Evolutionary conservation across 2,113 vertebrate genomes (phyloP).

Genomic region (Microcebus griseorufus): DNA sequence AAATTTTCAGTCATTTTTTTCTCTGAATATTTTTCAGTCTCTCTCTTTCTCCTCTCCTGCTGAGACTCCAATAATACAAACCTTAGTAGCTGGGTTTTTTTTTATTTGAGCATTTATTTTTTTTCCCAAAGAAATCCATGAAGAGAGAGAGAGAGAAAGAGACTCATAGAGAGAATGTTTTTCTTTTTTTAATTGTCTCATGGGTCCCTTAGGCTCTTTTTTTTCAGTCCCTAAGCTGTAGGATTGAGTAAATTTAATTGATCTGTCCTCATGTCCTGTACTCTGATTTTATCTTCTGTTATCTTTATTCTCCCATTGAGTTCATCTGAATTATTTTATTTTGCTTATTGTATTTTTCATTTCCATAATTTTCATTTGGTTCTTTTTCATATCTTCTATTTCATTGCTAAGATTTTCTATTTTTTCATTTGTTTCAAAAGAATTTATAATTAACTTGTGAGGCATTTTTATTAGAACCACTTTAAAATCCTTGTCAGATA

Average conservation of each 20-base stretch:
- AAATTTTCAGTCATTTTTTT: background rate
- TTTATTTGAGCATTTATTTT: too few species aligned
- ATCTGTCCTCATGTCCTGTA: background rate
- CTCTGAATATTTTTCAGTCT: background rate
- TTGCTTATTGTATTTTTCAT: background rate
- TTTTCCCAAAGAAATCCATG: too few species aligned
- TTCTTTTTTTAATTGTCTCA: background rate
- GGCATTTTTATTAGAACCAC: background rate
- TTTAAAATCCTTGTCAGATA: slow-evolving; percentile 6
- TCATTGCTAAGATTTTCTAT: background rate
- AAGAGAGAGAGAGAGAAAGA: too few species aligned
- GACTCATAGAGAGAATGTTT: background rate
- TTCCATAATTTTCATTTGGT: background rate
- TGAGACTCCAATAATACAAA: background rate
- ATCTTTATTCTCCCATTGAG: background rate
- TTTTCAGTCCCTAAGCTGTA: background rate
- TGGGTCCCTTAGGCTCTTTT: background rate
- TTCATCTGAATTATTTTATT: background rate
- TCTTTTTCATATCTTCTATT: background rate
- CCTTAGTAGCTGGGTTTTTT: background rate
- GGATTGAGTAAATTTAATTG: background rate
- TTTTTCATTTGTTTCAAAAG: background rate
- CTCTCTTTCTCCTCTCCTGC: background rate
- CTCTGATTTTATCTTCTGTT: background rate
- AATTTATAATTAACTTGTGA: background rate